Conservation (phyloP, 2,888 invertebrate genomes). For the Lycophotia porphyrea region DNA sequence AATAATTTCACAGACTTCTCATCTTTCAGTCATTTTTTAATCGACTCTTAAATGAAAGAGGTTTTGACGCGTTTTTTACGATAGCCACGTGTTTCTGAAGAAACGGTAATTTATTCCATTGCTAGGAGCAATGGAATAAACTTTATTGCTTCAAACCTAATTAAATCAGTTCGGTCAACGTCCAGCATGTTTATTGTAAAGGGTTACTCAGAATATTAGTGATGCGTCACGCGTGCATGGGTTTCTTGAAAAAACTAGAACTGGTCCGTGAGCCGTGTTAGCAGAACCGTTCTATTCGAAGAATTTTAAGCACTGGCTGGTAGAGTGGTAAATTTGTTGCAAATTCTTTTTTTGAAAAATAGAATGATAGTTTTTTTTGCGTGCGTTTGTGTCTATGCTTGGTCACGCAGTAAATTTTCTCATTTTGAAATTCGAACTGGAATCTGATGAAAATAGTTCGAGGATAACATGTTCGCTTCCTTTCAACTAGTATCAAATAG, state of each 20-base stretch:
- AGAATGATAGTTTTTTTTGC: neutral
- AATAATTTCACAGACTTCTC: neutral
- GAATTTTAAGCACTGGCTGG: conserved; percentile 15
- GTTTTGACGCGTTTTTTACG: neutral
- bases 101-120: neutral
- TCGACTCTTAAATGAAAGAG: no score
- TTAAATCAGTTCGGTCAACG: conserved; percentile 17
- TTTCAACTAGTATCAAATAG: neutral
- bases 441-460: neutral
- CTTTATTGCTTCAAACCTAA: conserved; percentile 22
- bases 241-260: conserved; percentile 45
- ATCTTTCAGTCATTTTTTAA: neutral
- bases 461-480: neutral
- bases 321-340: neutral
- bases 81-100: neutral
- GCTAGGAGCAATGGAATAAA: no score
- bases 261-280: neutral
- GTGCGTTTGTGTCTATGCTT: neutral
- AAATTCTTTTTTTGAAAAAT: conserved; percentile 22
- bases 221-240: conserved; percentile 35
- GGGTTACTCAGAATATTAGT: conserved; percentile 43
- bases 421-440: neutral
- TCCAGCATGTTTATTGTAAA: conserved; percentile 32
- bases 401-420: neutral
- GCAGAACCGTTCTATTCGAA: conserved; percentile 41